Evolutionary conservation across 2,888 invertebrate species (phyloP), one percentile per base, ranked within the genome.

Genomic region (Cremastinae sp.): DNA sequence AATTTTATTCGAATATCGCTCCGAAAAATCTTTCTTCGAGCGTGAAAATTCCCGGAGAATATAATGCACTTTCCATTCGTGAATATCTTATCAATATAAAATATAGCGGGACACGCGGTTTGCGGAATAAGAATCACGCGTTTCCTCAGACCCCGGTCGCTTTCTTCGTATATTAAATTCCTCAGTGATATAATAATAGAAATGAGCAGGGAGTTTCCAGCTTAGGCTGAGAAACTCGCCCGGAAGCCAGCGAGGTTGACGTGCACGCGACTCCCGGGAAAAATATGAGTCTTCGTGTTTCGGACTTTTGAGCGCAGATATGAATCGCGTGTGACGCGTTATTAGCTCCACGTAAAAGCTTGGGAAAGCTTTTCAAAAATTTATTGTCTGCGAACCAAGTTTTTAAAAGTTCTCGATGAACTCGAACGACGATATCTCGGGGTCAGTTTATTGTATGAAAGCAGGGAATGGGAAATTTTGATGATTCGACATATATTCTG

Each of bases 261-360:
- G 56, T 72, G 71, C 71, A 75, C 75, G 76, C 72, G 66, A 76
- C 47, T 76, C 41, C 72, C 64, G 68, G 72, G 51, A 53, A 73
- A 76, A 68, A 73, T 69, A 76, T 69, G 68, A 73, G 58, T 73
- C 72, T 76, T 76, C 72, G 76, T 76, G 76, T 76, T 73, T 76
- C 59, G 76, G 68, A 69, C 72, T 76, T 76, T 73, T 65, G 73
- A 73, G 64, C 69, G 12, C 58, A 10, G 68, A 68, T 73, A 72
- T 69, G 72, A 53, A 76, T 76, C 69, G 68, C 76, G 58, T 28
- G 28, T 73, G 72, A 76, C 73, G 64, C 65, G 72, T 69, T 69
- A 76, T 76, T 73, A 76, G 68, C 72, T 69, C 68, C 72, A 69
- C 76, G 72, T 65, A 64, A 76, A 73, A 54, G 53, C 20, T 34